Evolutionary conservation across 2,113 vertebrate genomes (phyloP), one percentile per base, ranked within the genome.

Genomic region (Pomatorhinus ruficollis): DNA sequence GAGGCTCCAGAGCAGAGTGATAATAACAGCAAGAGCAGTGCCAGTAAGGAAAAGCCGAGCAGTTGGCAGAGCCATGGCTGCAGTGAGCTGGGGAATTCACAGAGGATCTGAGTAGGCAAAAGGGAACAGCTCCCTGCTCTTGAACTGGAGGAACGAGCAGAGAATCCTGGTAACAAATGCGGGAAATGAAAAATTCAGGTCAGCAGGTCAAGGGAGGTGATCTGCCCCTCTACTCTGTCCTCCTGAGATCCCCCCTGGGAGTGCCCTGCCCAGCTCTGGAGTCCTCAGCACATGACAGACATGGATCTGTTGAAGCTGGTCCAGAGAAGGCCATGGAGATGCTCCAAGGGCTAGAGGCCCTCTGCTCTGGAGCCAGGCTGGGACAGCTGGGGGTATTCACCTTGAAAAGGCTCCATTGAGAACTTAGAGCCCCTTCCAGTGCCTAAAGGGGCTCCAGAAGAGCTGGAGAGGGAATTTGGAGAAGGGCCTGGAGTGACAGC

Each of bases 251-350:
- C 21, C 18, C 20, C 4, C 37, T 54, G 57, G 45, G 6, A 15
- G 6, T 63, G 47, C 40, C 23, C 25, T 56, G 63, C 56, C 35
- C 49, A 37, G 40, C 30, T 90, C 25, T 49, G 71, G 54, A 69
- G 12, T 42, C 35, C 54, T 63, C 24, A 63, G 49, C 35, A 61
- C 47, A 12, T 8, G 47, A 23, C 22, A 35, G 25, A 40, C 3
- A 3, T 35, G 54, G n/a, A 47, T 83, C 21, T 83, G n/a, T 23
- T 68, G 39, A 45, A 53, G 30, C 7, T 39, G 31, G 20, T 54
- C 40, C 61, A 61, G 45, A 52, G 20, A 24, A 53, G 15, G 13
- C 20, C 37, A 45, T 0, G 0, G 20, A 30, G 39, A 3, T 76
- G 24, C n/a, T 54, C 21, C 3, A 1, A 50, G 19, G 37, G 12